Evolutionary conservation across 1,140 invertebrate genomes (phyloP).

Genomic region (Drosophila repleta): DNA sequence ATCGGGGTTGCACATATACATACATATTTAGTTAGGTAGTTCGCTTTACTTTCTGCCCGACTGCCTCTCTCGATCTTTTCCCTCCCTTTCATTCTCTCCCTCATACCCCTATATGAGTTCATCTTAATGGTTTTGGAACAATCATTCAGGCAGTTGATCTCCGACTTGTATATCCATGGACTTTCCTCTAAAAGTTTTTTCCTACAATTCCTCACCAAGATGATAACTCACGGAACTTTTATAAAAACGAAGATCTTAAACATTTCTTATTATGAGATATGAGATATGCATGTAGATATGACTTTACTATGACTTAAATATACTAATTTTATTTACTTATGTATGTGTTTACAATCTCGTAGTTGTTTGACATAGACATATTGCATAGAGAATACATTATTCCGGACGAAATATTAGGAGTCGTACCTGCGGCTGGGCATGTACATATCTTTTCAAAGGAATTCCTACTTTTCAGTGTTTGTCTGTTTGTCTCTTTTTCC

Average conservation of each 20-base stretch:
- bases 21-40: constrained; percentile 21
- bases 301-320: too few species aligned
- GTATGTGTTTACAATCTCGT: too few species aligned
- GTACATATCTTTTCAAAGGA: constrained; percentile 29
- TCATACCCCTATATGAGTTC: constrained; percentile 31
- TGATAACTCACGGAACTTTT: too few species aligned
- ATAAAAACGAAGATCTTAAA: too few species aligned
- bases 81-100: constrained; percentile 1
- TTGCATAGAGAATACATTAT: too few species aligned
- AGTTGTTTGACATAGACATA: too few species aligned
- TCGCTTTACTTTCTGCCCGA: background rate
- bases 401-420: constrained; percentile 7
- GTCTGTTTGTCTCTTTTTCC: background rate
- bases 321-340: too few species aligned
- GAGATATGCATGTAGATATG: too few species aligned
- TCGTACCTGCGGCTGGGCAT: constrained; percentile 26
- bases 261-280: too few species aligned
- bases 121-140: constrained; percentile 41
- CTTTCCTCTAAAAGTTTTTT: background rate
- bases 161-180: constrained; percentile 19
- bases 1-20: constrained; percentile 8
- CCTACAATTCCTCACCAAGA: too few species aligned
- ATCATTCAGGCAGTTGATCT: constrained; percentile 57
- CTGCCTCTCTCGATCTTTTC: constrained; percentile 3
- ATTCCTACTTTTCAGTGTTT: constrained; percentile 22